Evolutionary conservation across 2,113 vertebrate species (phyloP), one percentile per base, ranked within the genome.

Genomic region (Pongo pygmaeus): DNA sequence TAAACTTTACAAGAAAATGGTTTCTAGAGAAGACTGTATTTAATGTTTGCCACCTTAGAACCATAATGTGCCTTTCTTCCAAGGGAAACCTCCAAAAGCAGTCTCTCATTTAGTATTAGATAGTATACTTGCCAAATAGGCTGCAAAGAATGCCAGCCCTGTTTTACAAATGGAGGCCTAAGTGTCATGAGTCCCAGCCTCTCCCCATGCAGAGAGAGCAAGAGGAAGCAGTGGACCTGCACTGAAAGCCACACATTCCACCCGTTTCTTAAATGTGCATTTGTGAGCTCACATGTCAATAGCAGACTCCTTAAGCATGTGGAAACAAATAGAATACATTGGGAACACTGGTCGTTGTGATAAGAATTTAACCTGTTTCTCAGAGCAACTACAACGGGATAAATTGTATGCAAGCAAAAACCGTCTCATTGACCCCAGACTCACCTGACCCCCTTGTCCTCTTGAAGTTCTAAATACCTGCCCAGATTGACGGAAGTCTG

Each of bases 381-480:
- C 5, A 14, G 43, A 94, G 35, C 59, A 96, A 75, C 57, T 86
- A 55, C 67, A 89, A 30, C 50, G 46, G 89, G 18, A 93, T 20
- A 50, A 86, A 94, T 48, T 35, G 9, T 46, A 84, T 52, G 16
- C 43, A 91, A 93, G 40, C 46, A 78, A 85, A 64, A 27, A 61
- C 72, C 13, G 3, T 48, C 72, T 79, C 74, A 78, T 55, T 92
- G 79, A 87, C 27, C 20, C 38, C 25, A 27, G n/a, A 95, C 96
- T 96, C 91, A 98, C 94, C 96, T 80, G 74, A 79, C 25, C 46
- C n/a, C 48, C n/a, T 88, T 74, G 72, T 95, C 69, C 35, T 94
- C 70, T 79, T 94, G 85, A 22, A 88, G 70, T 67, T 92, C 43
- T 43, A 85, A 96, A 93, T 89, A 69, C 46, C 72, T 89, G 70